These are phyloP conservation scores for Epicauta chinensis DNA, from an alignment of 1,140 invertebrate genomes.

Conservation along the genomic window DNA sequence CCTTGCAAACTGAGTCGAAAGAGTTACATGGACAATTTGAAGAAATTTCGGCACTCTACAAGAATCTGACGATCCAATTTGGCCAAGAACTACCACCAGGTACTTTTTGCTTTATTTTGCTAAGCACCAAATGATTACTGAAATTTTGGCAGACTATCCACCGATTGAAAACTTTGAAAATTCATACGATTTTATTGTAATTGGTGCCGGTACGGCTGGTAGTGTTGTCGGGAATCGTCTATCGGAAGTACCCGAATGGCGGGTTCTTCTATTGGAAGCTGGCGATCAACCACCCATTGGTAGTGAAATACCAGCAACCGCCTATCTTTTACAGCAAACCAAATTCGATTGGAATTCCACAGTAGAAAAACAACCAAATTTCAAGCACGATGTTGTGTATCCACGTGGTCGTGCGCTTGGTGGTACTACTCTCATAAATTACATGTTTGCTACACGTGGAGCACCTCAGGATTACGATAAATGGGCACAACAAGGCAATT, in stretches of 20 bases:
- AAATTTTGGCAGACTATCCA: too few species aligned
- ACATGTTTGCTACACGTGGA: constrained; percentile 84
- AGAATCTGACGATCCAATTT: too few species aligned
- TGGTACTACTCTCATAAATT: constrained; percentile 74
- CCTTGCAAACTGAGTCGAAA: too few species aligned
- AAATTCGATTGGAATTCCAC: constrained; percentile 72
- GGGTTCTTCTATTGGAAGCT: constrained; percentile 64
- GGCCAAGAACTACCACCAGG: not conserved
- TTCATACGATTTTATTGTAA: constrained; percentile 23
- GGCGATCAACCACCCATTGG: constrained; percentile 58
- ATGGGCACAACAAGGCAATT: constrained; percentile 64
- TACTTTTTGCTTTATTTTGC: too few species aligned
- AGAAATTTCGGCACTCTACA: too few species aligned
- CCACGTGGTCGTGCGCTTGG: constrained; percentile 60
- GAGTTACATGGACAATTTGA: too few species aligned
- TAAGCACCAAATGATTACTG: too few species aligned
- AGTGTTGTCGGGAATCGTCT: constrained; percentile 56
- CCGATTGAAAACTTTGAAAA: too few species aligned
- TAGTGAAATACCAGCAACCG: constrained; percentile 64
- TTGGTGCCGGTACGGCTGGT: constrained; percentile 45
- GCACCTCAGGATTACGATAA: constrained; percentile 54
- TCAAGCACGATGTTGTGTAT: constrained; percentile 57
- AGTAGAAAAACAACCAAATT: constrained; percentile 60
- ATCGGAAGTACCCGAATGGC: constrained; percentile 59
- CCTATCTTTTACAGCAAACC: constrained; percentile 59